These are phyloP conservation scores for Tenthredo distinguenda DNA, from an alignment of 2,888 invertebrate genomes.

Conservation along the genomic window DNA sequence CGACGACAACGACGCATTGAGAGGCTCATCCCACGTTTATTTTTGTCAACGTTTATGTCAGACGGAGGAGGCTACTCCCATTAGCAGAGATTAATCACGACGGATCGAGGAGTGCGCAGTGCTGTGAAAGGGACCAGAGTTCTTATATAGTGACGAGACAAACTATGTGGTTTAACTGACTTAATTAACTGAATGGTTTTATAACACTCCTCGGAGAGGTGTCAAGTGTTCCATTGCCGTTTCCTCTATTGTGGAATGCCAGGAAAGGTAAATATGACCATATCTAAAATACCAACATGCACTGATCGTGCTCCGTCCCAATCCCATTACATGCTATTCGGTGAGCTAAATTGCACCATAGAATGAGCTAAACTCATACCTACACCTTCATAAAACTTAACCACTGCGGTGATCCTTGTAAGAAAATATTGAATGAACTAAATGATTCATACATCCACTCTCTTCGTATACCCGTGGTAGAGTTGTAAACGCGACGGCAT, in stretches of 20 bases:
- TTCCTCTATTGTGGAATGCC: conserved; percentile 72
- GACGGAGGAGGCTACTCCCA: neutral
- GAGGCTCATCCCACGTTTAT: neutral
- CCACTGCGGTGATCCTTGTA: neutral
- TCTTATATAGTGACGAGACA: conserved; percentile 34
- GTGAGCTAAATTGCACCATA: neutral
- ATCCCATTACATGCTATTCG: neutral
- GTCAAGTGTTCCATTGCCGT: conserved; percentile 51
- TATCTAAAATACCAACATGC: neutral
- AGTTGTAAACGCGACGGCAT: conserved; percentile 13
- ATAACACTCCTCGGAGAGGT: conserved; percentile 47
- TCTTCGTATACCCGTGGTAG: neutral
- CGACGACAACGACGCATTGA: neutral
- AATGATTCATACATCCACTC: neutral
- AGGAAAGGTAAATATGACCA: conserved; percentile 71
- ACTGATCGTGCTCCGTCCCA: neutral
- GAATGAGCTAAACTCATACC: neutral
- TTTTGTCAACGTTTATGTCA: neutral
- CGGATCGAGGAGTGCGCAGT: conserved; percentile 48
- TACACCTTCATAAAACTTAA: neutral
- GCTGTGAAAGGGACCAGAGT: conserved; percentile 49
- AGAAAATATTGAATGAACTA: neutral
- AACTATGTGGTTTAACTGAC: conserved; percentile 51
- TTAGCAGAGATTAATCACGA: neutral
- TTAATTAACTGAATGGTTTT: conserved; percentile 47